Evolutionary conservation across 2,888 invertebrate genomes (phyloP).

Genomic region (Busseola fusca): DNA sequence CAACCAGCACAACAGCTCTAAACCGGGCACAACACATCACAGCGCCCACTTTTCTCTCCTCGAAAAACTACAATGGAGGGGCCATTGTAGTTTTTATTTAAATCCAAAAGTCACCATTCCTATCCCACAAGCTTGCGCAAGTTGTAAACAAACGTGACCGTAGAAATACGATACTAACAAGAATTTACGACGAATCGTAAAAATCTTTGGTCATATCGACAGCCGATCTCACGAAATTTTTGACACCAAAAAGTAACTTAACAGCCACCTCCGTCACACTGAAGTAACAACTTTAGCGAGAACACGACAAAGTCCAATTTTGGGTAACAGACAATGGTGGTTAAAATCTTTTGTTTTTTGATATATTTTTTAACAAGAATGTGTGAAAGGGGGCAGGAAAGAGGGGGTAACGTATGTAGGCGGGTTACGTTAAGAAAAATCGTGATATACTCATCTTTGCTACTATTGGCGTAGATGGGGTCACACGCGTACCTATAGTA

Average conservation of each 20-base stretch:
- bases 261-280: rapidly evolving
- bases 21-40: constrained; percentile 29
- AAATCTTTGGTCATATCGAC: constrained; percentile 64
- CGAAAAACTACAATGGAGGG: constrained; percentile 51
- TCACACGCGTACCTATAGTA: constrained; percentile 32
- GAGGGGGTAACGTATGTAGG: constrained; percentile 68
- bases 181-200: constrained; percentile 67
- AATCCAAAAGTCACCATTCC: constrained; percentile 48
- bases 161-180: constrained; percentile 62
- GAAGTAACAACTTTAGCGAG: neutral
- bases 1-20: constrained; percentile 15
- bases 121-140: constrained; percentile 53
- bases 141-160: constrained; percentile 54
- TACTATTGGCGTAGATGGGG: constrained; percentile 75
- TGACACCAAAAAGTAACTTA: neutral
- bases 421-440: constrained; percentile 71
- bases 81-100: constrained; percentile 3
- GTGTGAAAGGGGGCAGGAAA: constrained; percentile 66
- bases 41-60: constrained; percentile 28
- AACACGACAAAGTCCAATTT: neutral
- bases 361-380: constrained; percentile 58
- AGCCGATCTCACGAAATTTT: constrained; percentile 60
- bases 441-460: constrained; percentile 68
- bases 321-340: neutral
- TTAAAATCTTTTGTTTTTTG: constrained; percentile 8